Percentiles rank a stretch among this genome's conserved stretches.
Evolutionary conservation across 2,113 vertebrate species (phyloP).

Genomic region (Motacilla alba): DNA sequence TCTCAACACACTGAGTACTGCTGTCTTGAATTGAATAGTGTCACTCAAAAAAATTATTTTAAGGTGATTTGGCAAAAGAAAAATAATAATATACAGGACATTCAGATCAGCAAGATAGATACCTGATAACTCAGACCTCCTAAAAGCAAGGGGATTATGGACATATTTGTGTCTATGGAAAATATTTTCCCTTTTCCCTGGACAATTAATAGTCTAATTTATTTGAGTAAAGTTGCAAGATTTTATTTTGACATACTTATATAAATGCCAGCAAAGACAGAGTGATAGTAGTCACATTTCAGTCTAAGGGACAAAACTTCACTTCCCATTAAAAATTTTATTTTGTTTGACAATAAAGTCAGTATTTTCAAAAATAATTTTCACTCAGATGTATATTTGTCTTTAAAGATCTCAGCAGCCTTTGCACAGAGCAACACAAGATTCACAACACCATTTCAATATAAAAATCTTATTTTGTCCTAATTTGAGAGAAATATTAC

Average conservation of each 20-base stretch:
- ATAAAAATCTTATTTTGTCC: background rate
- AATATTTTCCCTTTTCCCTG: background rate
- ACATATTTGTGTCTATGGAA: background rate
- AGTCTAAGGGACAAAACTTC: background rate
- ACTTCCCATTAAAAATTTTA: background rate
- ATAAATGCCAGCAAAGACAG: background rate
- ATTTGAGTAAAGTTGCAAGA: background rate
- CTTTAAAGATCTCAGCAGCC: background rate
- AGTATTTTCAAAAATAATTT: background rate
- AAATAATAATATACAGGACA: background rate
- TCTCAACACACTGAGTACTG: background rate
- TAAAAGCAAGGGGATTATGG: background rate
- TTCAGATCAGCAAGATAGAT: background rate
- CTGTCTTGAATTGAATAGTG: background rate
- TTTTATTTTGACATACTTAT: background rate
- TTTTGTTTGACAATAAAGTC: background rate
- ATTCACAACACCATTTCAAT: background rate
- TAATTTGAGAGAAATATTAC: background rate
- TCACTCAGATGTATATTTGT: background rate
- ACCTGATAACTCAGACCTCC: background rate
- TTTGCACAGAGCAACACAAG: background rate
- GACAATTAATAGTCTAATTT: background rate
- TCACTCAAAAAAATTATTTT: background rate
- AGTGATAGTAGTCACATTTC: background rate
- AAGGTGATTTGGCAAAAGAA: background rate